Percentiles rank a stretch among this genome's conserved stretches.
phyloP scores from a whole-genome alignment of 2,888 invertebrate genomes.

The Zaprionus bogoriensis region DNA sequence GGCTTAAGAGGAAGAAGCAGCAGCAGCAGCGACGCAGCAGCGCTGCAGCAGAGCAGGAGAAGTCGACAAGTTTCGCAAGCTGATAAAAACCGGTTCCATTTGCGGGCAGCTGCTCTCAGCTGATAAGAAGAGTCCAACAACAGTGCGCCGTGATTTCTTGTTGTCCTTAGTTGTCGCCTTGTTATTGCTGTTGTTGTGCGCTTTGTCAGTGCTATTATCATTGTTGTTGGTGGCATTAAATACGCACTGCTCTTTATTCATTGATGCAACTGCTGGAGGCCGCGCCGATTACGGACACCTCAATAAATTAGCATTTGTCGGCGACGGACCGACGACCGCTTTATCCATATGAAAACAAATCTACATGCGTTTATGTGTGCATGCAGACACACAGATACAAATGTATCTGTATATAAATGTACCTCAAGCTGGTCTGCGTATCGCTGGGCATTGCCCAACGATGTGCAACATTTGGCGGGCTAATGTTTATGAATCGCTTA shows the following conservation, averaged over 20 bases:
- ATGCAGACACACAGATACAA: neutral
- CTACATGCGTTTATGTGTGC: neutral
- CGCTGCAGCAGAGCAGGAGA: constrained; percentile 5
- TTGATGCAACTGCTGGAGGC: constrained; percentile 52
- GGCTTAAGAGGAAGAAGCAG: neutral
- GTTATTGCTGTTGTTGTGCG: constrained; percentile 13
- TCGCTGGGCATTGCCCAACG: constrained; percentile 9
- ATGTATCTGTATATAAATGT: neutral
- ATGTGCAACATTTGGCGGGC: constrained; percentile 29
- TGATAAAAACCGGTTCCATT: constrained; percentile 67
- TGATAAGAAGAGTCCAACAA: constrained; percentile 46
- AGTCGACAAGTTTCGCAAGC: constrained; percentile 56
- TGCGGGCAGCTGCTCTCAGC: constrained; percentile 11
- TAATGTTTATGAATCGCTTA: constrained; percentile 36
- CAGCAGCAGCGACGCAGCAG: neutral
- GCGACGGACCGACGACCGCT: constrained; percentile 12
- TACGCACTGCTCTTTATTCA: constrained; percentile 32
- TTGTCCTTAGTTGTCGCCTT: constrained; percentile 27
- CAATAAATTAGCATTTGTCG: constrained; percentile 53
- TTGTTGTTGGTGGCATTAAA: constrained; percentile 27
- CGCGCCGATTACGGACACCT: constrained; percentile 39
- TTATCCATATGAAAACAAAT: constrained; percentile 6
- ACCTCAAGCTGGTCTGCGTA: neutral
- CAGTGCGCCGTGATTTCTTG: constrained; percentile 17
- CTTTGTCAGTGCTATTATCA: constrained; percentile 17